A percentile compares a stretch with the other conserved stretches of the same genome.
These are phyloP conservation scores for Oryzias dopingdopingensis DNA, from an alignment of 2,797 vertebrate genomes.

Conservation along the genomic window DNA sequence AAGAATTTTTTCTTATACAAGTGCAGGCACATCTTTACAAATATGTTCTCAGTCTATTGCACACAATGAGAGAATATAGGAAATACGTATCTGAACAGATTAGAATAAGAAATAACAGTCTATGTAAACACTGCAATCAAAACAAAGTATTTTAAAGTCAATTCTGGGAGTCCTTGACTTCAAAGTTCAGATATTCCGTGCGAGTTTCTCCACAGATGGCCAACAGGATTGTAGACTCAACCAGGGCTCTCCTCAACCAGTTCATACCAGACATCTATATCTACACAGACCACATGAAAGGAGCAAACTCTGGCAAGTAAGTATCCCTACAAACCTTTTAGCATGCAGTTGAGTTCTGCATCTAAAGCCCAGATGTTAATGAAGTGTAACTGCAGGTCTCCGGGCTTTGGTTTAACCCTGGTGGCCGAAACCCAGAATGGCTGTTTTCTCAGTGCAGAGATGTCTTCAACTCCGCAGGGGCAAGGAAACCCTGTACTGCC, in stretches of 20 bases:
- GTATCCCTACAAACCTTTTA: slow-evolving; percentile 49
- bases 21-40: too few species aligned
- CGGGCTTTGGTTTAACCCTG: slow-evolving; percentile 91
- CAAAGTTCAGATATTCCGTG: slow-evolving; percentile 83
- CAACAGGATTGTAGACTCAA: slow-evolving; percentile 93
- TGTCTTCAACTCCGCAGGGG: slow-evolving; percentile 90
- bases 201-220: slow-evolving; percentile 96
- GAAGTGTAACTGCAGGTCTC: slow-evolving; percentile 79
- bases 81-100: too few species aligned
- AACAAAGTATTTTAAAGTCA: background rate
- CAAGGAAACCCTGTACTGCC: slow-evolving; percentile 86
- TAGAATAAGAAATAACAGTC: too few species aligned
- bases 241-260: slow-evolving; percentile 88
- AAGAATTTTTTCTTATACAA: too few species aligned
- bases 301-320: slow-evolving; percentile 91
- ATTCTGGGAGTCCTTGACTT: slow-evolving; percentile 51
- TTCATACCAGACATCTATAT: slow-evolving; percentile 97
- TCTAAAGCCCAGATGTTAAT: background rate
- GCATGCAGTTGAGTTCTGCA: too few species aligned
- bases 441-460: slow-evolving; percentile 87
- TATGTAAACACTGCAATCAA: background rate
- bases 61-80: too few species aligned
- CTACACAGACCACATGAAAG: slow-evolving; percentile 97
- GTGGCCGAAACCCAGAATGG: slow-evolving; percentile 92
- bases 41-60: too few species aligned